Evolutionary conservation across 2,888 invertebrate genomes (phyloP), one percentile per base, ranked within the genome.

Genomic region (Drosophila neotestacea): DNA sequence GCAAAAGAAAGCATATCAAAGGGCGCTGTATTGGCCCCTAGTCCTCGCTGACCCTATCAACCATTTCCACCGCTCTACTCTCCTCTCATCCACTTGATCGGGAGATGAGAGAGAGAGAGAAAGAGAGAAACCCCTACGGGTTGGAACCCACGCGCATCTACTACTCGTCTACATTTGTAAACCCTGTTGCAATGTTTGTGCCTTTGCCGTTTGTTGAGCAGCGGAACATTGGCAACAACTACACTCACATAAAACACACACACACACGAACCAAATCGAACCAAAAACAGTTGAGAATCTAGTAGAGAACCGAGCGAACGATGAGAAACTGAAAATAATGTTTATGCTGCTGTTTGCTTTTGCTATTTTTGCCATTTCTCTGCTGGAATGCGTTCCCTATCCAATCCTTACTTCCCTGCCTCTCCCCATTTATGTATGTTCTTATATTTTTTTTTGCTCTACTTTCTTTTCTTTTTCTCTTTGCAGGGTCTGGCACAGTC

Each of bases 401-500:
- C 16, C 63, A 13, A 28, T 42, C 1, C 44, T 46, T n/a, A 34
- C 46, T 11, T 27, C 22, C 50, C n/a, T 13, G 10, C 22, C 41
- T 32, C 59, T 2, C 42, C 6, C 38, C 30, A 34, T 54, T 27
- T 52, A 42, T 48, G 47, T 51, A 44, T 56, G 47, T 44, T 34
- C 55, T 62, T 34, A 47, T 59, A 60, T 54, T 55, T 52, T 55
- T 34, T 22, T 16, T 36, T 55, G 48, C 46, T 41, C 7, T 22
- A 30, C 11, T 28, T 10, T 38, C 47, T 34, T 50, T 44, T 52
- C 51, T 30, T 22, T 46, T 38, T 44, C 39, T 64, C 30, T 52
- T 62, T 67, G 11, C 90, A 96, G 95, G 98, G 98, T 54, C 93
- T 98, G 72, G 97, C 97, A 0, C 97, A 97, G 90, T 96, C 97